Base-by-base conservation (phyloP, 2,888 invertebrate species). In the Heliconius sara region DNA sequence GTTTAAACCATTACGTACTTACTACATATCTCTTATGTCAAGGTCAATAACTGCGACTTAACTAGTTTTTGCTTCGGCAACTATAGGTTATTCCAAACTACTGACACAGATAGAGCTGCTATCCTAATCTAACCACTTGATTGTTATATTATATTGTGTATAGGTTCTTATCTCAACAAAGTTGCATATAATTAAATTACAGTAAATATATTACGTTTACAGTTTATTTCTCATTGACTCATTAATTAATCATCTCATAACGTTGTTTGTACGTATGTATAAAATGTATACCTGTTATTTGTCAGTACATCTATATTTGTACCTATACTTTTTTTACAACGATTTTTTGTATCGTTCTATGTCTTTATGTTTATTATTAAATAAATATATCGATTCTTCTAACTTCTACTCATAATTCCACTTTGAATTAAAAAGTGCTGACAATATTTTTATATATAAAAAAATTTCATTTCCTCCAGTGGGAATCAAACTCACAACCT, bases 151-250 rank as follows among this genome's bases (percentile, higher is more conserved):
- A 27, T 39, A 39, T 39, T 39, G 19, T 52, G 22, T 52, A 52
- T 12, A 72, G n/a, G 13, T 34, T n/a, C 10, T 71, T 52, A 30
- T 57, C 68, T 12, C 27, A 57, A 73, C 34, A 60, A 73, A 73
- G 60, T 73, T 60, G 25, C n/a, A 34, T 57, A 6, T 30, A 73
- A 73, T 60, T 60, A 39, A 60, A 39, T 39, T 25, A 73, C 73
- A 73, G 60, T 34, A 34, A 60, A 73, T 39, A 73, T 34, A 60
- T 60, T 22, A 30, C 34, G 57, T 73, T n/a, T 34, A 73, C 34
- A 68, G 22, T n/a, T 73, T 73, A 73, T 73, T 73, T 39, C 60
- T 60, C 60, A 73, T 39, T 39, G 73, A 73, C 13, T 73, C 73
- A 73, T 73, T 73, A 34, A 34, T 73, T 73, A 60, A 73, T 25